phyloP scores from a whole-genome alignment of 2,113 vertebrate species.

The Tringa solitaria region DNA sequence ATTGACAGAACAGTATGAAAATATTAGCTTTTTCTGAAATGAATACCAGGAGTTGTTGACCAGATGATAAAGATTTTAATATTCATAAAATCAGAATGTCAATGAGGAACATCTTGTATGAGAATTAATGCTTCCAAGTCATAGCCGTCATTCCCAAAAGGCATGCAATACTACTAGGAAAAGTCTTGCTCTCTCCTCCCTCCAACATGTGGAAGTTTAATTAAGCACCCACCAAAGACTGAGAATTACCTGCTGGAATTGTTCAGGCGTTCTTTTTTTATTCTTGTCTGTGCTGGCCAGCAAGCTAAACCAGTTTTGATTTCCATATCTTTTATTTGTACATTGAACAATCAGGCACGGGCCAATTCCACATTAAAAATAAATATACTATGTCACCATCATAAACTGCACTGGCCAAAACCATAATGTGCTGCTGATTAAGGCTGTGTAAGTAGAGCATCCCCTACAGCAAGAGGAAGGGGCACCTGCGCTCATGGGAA shows the following conservation, averaged over 20 bases:
- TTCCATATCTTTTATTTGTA: constrained; percentile 36
- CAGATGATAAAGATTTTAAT: constrained; percentile 57
- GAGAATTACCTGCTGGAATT: constrained; percentile 10
- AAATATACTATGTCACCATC: constrained; percentile 32
- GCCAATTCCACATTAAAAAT: background rate
- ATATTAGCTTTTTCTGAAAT: constrained; percentile 1
- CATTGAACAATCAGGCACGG: background rate
- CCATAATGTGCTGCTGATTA: background rate
- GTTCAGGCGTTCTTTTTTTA: background rate
- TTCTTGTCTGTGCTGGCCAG: constrained; percentile 13
- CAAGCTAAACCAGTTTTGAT: constrained; percentile 61
- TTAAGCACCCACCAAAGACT: background rate
- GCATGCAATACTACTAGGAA: background rate
- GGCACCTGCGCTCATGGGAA: background rate
- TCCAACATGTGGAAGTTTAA: background rate
- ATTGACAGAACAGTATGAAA: background rate
- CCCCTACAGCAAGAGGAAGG: background rate
- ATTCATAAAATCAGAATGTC: constrained; percentile 51
- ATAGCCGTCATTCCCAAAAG: background rate
- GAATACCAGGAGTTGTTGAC: constrained; percentile 34
- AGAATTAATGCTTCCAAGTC: constrained; percentile 45
- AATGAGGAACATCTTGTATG: constrained; percentile 55
- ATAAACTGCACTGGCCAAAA: constrained; percentile 1
- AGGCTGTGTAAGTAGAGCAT: constrained; percentile 15
- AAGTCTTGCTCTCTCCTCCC: background rate